phyloP scores from a whole-genome alignment of 2,113 vertebrate genomes.

The Scolopax mira region DNA sequence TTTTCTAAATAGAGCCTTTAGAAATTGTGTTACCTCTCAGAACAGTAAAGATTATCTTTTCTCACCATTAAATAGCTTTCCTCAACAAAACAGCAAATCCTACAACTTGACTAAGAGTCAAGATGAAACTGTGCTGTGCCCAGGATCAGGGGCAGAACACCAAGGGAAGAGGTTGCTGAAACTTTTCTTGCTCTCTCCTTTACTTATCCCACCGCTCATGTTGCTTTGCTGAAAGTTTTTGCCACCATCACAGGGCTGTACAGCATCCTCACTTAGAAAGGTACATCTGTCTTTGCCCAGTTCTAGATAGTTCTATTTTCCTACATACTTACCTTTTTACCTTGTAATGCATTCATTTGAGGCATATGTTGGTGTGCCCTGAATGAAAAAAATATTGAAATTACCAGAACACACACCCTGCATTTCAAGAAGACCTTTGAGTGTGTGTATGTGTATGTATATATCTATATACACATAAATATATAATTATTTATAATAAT shows the following conservation, averaged over 20 bases:
- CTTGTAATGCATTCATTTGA: background rate
- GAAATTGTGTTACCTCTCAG: background rate
- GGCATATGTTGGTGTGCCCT: background rate
- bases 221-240: background rate
- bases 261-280: background rate
- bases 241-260: background rate
- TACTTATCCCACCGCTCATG: background rate
- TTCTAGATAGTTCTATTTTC: background rate
- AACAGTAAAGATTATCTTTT: background rate
- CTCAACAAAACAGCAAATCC: background rate
- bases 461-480: background rate
- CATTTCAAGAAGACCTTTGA: background rate
- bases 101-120: background rate
- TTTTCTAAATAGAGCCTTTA: background rate
- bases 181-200: background rate
- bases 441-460: background rate
- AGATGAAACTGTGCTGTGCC: background rate
- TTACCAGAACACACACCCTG: background rate
- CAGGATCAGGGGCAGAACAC: background rate
- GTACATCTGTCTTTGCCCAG: background rate
- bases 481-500: background rate
- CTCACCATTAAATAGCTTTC: background rate
- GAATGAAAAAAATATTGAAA: background rate
- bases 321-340: background rate
- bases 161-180: background rate